Evolutionary conservation across 2,888 invertebrate genomes (phyloP).

Genomic region (Boloria euphrosyne): DNA sequence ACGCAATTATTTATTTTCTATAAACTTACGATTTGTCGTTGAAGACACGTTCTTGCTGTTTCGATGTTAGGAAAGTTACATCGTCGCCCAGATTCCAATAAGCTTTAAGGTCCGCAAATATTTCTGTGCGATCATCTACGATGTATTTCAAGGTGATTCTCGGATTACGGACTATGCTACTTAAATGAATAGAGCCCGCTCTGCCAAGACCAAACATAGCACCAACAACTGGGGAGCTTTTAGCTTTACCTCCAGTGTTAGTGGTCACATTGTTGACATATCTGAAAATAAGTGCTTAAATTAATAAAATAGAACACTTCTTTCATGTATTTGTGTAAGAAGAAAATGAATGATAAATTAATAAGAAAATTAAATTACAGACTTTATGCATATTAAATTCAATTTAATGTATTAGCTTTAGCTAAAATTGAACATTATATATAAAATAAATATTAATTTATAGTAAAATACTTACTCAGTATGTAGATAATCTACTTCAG

Average conservation of each 20-base stretch:
- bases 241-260: constrained; percentile 48
- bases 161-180: constrained; percentile 70
- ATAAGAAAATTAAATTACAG: too few species aligned
- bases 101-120: constrained; percentile 66
- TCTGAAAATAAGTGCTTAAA: constrained; percentile 48
- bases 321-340: too few species aligned
- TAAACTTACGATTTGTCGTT: constrained; percentile 76
- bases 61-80: constrained; percentile 72
- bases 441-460: neutral
- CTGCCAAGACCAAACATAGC: constrained; percentile 84
- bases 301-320: neutral
- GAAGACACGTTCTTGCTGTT: constrained; percentile 73
- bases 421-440: too few species aligned
- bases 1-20: neutral
- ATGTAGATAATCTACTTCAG: constrained; percentile 71
- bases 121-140: constrained; percentile 77
- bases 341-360: too few species aligned
- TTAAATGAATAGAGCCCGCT: constrained; percentile 83
- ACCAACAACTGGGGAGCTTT: constrained; percentile 57
- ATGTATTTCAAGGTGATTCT: constrained; percentile 79
- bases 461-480: constrained; percentile 65
- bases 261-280: constrained; percentile 64
- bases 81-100: constrained; percentile 77
- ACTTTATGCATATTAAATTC: too few species aligned
- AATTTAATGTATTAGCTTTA: too few species aligned